Percentiles rank a stretch among this genome's conserved stretches.
Conservation (phyloP, 2,888 invertebrate genomes). For the Xylota segnis region DNA sequence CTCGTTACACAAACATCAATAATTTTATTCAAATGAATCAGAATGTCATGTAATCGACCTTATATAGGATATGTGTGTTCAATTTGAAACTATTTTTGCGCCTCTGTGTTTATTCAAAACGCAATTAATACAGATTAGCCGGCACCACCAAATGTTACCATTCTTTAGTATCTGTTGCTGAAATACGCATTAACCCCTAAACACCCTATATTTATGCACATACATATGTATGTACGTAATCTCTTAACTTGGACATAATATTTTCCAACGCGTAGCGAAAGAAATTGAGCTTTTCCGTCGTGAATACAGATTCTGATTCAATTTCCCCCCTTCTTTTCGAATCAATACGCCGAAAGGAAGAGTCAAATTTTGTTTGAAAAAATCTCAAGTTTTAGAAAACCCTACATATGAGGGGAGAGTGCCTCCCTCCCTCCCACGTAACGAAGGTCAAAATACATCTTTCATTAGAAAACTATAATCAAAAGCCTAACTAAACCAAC, state of each 20-base stretch:
- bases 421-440: neutral
- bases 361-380: neutral
- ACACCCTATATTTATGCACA: too few species aligned
- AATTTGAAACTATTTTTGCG: too few species aligned
- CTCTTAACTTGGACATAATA: neutral
- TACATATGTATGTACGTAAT: neutral
- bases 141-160: neutral
- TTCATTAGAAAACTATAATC: conserved; percentile 47
- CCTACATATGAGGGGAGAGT: neutral
- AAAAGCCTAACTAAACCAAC: conserved; percentile 3
- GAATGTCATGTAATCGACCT: too few species aligned
- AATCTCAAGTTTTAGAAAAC: conserved; percentile 2
- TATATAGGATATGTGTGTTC: too few species aligned
- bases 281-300: neutral
- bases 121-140: too few species aligned
- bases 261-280: neutral
- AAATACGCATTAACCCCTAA: neutral
- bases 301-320: neutral
- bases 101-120: too few species aligned
- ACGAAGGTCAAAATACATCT: conserved; percentile 19
- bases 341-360: neutral
- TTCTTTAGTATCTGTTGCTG: neutral
- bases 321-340: neutral
- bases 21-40: too few species aligned
- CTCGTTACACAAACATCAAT: neutral